A percentile compares a stretch with the other conserved stretches of the same genome.
Conservation (phyloP, 2,797 vertebrate genomes). For the Paramormyrops hopkinsi region DNA sequence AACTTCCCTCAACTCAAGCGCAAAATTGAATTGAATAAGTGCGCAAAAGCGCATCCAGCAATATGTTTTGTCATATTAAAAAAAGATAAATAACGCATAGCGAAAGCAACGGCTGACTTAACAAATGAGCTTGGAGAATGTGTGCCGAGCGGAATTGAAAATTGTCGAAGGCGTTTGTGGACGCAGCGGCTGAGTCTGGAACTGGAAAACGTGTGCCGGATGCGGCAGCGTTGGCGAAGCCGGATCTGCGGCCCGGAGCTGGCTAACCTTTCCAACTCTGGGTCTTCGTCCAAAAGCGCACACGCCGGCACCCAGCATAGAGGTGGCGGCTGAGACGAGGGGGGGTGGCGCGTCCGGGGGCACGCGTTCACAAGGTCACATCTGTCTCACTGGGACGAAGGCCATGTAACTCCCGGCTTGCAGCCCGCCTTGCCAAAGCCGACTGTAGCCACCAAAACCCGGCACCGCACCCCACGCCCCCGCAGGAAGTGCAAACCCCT, state of each 20-base stretch:
- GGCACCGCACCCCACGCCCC: constrained; percentile 32
- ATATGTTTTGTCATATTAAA: background rate
- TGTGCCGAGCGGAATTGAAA: background rate
- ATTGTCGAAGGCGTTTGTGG: background rate
- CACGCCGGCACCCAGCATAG: constrained; percentile 44
- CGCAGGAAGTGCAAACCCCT: constrained; percentile 38
- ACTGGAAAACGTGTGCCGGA: background rate
- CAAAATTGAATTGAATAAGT: background rate
- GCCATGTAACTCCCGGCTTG: constrained; percentile 35
- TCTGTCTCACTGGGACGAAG: constrained; percentile 48
- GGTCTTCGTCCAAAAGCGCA: constrained; percentile 51
- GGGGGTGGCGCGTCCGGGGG: constrained; percentile 29
- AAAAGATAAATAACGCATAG: background rate
- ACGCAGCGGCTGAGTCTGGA: background rate
- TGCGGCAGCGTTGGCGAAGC: background rate
- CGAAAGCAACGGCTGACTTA: background rate
- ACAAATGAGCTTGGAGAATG: background rate
- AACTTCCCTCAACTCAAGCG: background rate
- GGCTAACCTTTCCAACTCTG: constrained; percentile 29
- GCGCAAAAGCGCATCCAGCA: background rate
- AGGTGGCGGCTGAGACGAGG: constrained; percentile 44
- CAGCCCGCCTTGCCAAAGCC: constrained; percentile 45
- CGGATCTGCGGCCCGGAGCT: constrained; percentile 26
- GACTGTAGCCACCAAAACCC: background rate
- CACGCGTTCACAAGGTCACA: constrained; percentile 65